These are phyloP conservation scores for Lipophrys pholis DNA, from an alignment of 2,113 vertebrate species.

Conservation along the genomic window DNA sequence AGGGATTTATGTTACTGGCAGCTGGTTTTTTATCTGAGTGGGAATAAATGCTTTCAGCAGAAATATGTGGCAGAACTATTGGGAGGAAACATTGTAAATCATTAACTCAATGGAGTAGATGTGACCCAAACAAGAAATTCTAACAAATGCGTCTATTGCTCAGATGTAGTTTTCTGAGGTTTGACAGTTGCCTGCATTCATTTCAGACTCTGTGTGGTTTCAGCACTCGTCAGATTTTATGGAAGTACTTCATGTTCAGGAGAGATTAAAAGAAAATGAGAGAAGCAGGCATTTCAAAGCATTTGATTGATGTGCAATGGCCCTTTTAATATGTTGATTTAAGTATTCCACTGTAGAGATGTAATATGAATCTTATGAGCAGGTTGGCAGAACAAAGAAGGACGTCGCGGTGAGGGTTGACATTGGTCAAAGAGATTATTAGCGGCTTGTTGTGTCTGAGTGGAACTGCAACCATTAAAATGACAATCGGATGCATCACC, in stretches of 20 bases:
- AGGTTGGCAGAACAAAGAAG: slow-evolving; percentile 24
- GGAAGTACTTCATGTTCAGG: slow-evolving; percentile 10
- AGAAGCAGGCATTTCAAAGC: slow-evolving; percentile 14
- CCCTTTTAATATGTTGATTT: slow-evolving; percentile 30
- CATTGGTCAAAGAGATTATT: slow-evolving; percentile 50
- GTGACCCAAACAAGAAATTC: not conserved
- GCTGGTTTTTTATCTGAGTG: slow-evolving; percentile 13
- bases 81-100: slow-evolving; percentile 18
- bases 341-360: not conserved
- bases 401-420: slow-evolving; percentile 25
- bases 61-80: not conserved
- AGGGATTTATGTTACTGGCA: not conserved
- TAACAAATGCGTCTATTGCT: not conserved
- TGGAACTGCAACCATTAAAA: slow-evolving; percentile 37
- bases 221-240: slow-evolving; percentile 14
- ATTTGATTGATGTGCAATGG: slow-evolving; percentile 19
- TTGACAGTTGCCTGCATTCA: not conserved
- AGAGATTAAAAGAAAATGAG: not conserved
- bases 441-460: slow-evolving; percentile 39
- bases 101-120: not conserved
- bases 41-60: not conserved
- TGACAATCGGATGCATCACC: slow-evolving; percentile 27
- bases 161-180: slow-evolving; percentile 1
- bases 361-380: slow-evolving; percentile 11
- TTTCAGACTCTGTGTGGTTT: not conserved